Evolutionary conservation across 2,113 vertebrate species (phyloP), one percentile per base, ranked within the genome.

Genomic region (Apistogramma diplotaenia): DNA sequence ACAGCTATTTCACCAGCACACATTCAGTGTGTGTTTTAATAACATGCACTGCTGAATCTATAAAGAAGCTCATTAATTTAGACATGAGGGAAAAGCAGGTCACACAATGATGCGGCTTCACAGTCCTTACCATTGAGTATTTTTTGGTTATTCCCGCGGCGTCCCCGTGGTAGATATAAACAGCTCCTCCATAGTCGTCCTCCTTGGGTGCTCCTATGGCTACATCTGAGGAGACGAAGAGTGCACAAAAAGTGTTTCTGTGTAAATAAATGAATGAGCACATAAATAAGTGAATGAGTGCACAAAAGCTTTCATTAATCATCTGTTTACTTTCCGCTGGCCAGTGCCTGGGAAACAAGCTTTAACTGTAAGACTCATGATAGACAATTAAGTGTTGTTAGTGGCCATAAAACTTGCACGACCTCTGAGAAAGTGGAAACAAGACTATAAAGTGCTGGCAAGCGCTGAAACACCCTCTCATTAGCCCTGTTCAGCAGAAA

Each of bases 151-250:
- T 95, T 73, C 98, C 98, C 27, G 75, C 15, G 18, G 93, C 76
- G 1, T 97, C 96, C 0, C 98, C 97, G 0, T 99, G 98, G 79
- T 99, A 99, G 91, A 99, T 97, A 59, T 99, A 99, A 21, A 99
- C 96, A 0, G 97, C 97, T 79, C 98, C 98, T 1, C 88, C 33
- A 29, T 96, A 97, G 88, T 98, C 96, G 2, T 99, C 97, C 72
- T 99, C 98, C 89, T 98, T 96, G 15, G 98, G 97, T 0, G 98
- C 97, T 19, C 98, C 98, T 72, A 99, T 94, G 53, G 98, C 98
- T 57, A 99, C 96, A 93, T 99, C 98, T 99, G 87, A 40, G 53
- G 83, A 67, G 85, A 84, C 57, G 93, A 87, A 78, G 4, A 33
- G 62, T 31, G 51, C 6, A 76, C 25, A 74, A 85, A 57, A 49